Evolutionary conservation across 2,113 vertebrate species (phyloP).

Genomic region (Platysternon megacephalum): DNA sequence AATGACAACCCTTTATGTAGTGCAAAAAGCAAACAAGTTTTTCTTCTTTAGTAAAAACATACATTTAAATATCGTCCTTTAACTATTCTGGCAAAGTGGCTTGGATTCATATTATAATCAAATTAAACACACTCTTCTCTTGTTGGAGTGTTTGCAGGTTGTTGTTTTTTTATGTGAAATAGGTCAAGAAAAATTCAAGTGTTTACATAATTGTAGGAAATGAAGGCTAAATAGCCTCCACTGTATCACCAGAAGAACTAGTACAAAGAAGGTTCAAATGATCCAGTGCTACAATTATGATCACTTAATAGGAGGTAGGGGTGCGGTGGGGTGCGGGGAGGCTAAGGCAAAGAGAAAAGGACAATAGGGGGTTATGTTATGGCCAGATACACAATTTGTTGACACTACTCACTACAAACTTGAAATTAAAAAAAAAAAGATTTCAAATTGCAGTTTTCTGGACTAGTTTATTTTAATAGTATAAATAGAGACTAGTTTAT

Average conservation of each 20-base stretch:
- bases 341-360: background rate
- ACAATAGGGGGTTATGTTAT: background rate
- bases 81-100: conserved; percentile 74
- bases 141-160: conserved; percentile 4
- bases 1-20: conserved; percentile 54
- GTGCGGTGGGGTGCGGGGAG: background rate
- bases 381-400: background rate
- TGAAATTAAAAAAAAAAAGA: conserved; percentile 30
- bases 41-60: conserved; percentile 51
- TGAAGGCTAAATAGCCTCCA: conserved; percentile 64
- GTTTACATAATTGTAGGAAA: conserved; percentile 63
- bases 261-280: conserved; percentile 49
- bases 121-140: conserved; percentile 44
- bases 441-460: conserved; percentile 34
- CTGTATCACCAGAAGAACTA: conserved; percentile 50
- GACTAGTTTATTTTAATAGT: conserved; percentile 50
- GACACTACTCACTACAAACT: conserved; percentile 48
- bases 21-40: conserved; percentile 72
- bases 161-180: conserved; percentile 53
- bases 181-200: conserved; percentile 52
- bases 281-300: background rate
- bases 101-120: conserved; percentile 76
- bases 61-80: conserved; percentile 65
- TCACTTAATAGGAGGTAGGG: background rate
- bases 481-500: conserved; percentile 48